Evolutionary conservation across 2,888 invertebrate genomes (phyloP).

Genomic region (Thelaira solivaga): DNA sequence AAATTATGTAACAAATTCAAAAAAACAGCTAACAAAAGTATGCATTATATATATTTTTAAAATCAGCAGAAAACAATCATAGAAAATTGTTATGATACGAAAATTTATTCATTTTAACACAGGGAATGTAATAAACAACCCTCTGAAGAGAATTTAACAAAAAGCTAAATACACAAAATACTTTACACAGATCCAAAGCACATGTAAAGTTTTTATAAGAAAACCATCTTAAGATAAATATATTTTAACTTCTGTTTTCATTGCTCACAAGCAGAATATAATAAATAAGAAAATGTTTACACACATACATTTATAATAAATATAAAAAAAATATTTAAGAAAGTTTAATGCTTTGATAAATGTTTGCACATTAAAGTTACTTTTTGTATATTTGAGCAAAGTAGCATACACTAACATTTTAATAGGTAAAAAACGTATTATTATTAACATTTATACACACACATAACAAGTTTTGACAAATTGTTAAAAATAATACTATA

Average conservation of each 20-base stretch:
- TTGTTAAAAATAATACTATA: constrained; percentile 42
- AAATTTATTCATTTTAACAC: not conserved
- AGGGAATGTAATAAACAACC: not conserved
- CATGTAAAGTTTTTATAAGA: constrained; percentile 42
- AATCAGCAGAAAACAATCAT: not conserved
- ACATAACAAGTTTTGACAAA: constrained; percentile 38
- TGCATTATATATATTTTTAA: not conserved
- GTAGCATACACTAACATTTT: not conserved
- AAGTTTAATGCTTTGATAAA: constrained; percentile 44
- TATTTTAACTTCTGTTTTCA: not conserved
- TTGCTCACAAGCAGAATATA: not conserved
- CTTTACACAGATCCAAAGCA: not conserved
- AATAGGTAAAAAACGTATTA: not conserved
- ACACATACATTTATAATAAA: too few species aligned
- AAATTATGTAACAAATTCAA: not conserved
- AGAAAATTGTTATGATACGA: not conserved
- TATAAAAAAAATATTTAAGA: constrained; percentile 26
- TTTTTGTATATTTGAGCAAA: not conserved
- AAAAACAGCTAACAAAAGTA: not conserved
- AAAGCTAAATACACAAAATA: not conserved
- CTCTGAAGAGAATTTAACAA: not conserved
- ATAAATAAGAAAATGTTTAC: constrained; percentile 10
- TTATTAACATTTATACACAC: too few species aligned
- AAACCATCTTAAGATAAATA: constrained; percentile 50
- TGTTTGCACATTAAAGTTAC: constrained; percentile 42